These are phyloP conservation scores for Manis pentadactyla DNA, from an alignment of 2,797 vertebrate genomes.

Conservation along the genomic window DNA sequence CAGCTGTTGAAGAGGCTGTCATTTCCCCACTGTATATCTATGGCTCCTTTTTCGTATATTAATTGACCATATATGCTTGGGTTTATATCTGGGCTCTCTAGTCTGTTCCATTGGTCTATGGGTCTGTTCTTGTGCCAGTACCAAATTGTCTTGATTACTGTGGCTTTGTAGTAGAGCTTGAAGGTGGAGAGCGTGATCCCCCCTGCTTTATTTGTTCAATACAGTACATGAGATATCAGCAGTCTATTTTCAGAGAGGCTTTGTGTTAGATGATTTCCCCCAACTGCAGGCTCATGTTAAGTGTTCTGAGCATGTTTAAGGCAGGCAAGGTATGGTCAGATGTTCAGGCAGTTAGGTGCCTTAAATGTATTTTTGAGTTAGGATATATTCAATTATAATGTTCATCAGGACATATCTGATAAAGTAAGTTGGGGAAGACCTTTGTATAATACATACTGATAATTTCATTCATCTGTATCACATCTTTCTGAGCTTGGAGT, in stretches of 20 bases:
- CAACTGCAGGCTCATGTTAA: background rate
- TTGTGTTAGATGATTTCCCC: background rate
- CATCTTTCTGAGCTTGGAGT: background rate
- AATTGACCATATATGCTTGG: no score
- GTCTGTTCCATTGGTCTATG: no score
- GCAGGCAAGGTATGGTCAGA: background rate
- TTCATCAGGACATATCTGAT: background rate
- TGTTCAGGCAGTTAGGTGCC: background rate
- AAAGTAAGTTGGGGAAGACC: background rate
- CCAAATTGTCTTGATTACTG: no score
- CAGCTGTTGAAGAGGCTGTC: no score
- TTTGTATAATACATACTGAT: background rate
- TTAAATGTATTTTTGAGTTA: background rate
- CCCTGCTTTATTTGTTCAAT: no score
- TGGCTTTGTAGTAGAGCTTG: no score
- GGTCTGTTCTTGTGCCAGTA: no score
- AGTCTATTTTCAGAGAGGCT: background rate
- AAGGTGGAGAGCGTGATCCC: no score
- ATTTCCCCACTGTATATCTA: no score
- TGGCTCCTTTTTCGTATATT: no score
- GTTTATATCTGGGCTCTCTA: no score
- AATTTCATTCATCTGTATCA: background rate
- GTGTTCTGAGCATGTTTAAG: background rate
- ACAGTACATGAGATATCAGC: no score
- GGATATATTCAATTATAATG: background rate